Conservation (phyloP, 1,140 invertebrate species). For the Paramacrobiotus metropolitanus region DNA sequence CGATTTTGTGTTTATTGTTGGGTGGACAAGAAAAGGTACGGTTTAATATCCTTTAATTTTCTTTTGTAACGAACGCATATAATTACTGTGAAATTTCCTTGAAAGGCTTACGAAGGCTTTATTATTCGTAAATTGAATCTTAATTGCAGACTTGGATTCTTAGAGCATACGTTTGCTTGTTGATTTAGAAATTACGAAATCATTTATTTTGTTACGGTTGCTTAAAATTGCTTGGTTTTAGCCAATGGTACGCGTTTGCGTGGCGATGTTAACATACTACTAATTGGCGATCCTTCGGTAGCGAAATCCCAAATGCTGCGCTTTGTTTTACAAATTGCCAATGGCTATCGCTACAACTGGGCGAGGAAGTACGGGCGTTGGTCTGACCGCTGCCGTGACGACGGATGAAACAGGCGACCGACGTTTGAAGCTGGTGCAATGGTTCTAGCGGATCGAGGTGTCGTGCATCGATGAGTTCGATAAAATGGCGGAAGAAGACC, state of each 20-base stretch:
- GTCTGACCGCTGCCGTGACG: conserved; percentile 92
- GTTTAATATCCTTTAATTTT: too few relatives aligned
- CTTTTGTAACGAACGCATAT: too few relatives aligned
- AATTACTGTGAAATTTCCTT: too few relatives aligned
- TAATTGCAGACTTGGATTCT: too few relatives aligned
- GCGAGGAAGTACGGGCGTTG: conserved; percentile 78
- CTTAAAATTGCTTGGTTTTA: too few relatives aligned
- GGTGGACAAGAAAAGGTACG: conserved; percentile 90
- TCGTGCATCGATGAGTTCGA: conserved; percentile 99
- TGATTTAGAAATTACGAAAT: too few relatives aligned
- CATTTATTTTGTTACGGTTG: too few relatives aligned
- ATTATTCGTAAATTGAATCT: too few relatives aligned
- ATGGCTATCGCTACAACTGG: conserved; percentile 89
- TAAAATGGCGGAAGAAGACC: conserved; percentile 99
- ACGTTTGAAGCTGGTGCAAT: conserved; percentile 91
- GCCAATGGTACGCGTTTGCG: conserved; percentile 83
- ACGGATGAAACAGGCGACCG: conserved; percentile 75
- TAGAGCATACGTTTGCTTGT: too few relatives aligned
- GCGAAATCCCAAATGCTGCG: conserved; percentile 91
- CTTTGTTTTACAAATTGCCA: conserved; percentile 80
- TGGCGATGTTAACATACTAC: conserved; percentile 85
- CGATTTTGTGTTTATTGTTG: conserved; percentile 75
- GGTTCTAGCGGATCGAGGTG: conserved; percentile 91
- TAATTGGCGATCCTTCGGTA: conserved; percentile 96
- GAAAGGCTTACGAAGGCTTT: too few relatives aligned